Evolutionary conservation across 2,888 invertebrate species (phyloP).

Genomic region (Sinelater perroti): DNA sequence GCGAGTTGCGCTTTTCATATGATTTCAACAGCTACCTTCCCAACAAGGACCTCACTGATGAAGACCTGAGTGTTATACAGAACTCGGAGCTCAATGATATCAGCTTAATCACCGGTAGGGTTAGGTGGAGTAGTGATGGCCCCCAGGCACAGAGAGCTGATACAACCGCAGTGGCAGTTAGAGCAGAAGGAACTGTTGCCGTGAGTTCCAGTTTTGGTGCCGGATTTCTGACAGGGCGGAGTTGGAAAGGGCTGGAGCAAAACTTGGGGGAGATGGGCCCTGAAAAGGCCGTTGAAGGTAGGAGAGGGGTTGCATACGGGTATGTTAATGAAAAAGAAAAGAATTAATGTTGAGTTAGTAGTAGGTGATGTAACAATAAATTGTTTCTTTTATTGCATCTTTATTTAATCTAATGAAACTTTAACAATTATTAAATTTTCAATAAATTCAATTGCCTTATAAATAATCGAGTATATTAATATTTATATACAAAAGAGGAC

Average conservation of each 20-base stretch:
- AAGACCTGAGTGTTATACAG: conserved; percentile 30
- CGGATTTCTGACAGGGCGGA: conserved; percentile 71
- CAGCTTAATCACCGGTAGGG: conserved; percentile 78
- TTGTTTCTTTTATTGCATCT: too few relatives aligned
- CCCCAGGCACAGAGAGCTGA: conserved; percentile 56
- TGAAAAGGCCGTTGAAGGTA: conserved; percentile 73
- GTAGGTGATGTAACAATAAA: too few relatives aligned
- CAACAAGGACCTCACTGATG: conserved; percentile 56
- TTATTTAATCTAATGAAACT: too few relatives aligned
- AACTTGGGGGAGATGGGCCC: conserved; percentile 78
- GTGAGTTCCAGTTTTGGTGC: conserved; percentile 67
- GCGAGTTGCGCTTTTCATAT: conserved; percentile 58
- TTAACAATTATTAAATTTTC: too few relatives aligned
- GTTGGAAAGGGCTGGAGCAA: conserved; percentile 89
- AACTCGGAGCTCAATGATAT: conserved; percentile 65
- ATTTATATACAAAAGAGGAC: too few relatives aligned
- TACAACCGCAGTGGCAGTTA: conserved; percentile 56
- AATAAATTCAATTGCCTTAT: too few relatives aligned
- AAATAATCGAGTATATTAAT: too few relatives aligned
- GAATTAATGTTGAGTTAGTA: too few relatives aligned
- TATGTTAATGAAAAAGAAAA: conserved; percentile 71
- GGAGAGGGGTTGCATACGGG: conserved; percentile 77
- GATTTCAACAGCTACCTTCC: conserved; percentile 75
- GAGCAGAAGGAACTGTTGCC: conserved; percentile 60
- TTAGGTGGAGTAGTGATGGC: conserved; percentile 59